Conservation (phyloP, 1,140 invertebrate species). For the Cydia fagiglandana region DNA sequence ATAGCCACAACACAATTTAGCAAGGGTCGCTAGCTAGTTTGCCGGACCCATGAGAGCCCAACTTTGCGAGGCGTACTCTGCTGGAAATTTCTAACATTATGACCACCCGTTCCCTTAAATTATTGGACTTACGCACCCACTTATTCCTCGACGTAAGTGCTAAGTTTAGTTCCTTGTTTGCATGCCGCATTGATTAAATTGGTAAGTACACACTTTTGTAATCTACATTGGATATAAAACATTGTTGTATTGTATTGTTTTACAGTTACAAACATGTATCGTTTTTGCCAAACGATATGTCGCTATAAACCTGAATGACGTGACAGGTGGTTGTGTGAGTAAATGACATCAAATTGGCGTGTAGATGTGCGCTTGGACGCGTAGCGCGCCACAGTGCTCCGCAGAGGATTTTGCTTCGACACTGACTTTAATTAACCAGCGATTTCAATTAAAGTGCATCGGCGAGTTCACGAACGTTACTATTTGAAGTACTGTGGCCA, state of each 20-base stretch:
- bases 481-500: conserved; percentile 52
- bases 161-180: conserved; percentile 61
- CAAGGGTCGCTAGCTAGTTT: conserved; percentile 44
- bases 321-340: conserved; percentile 51
- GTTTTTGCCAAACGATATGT: not conserved
- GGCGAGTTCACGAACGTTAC: conserved; percentile 60
- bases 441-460: conserved; percentile 73
- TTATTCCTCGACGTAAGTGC: conserved; percentile 57
- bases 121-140: conserved; percentile 66
- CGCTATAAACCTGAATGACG: not conserved
- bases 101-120: conserved; percentile 66
- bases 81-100: conserved; percentile 66
- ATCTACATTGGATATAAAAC: not conserved
- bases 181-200: conserved; percentile 41
- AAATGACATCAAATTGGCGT: conserved; percentile 71
- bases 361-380: conserved; percentile 46
- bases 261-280: too few relatives aligned
- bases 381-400: not conserved
- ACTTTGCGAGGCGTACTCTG: conserved; percentile 49
- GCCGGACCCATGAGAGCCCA: conserved; percentile 49
- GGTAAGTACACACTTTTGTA: not conserved
- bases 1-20: conserved; percentile 39
- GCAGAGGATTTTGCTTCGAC: conserved; percentile 36
- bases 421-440: conserved; percentile 68
- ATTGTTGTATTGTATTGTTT: too few relatives aligned